Evolutionary conservation across 2,888 invertebrate genomes (phyloP), one percentile per base, ranked within the genome.

Genomic region (Bembecia ichneumoniformis): DNA sequence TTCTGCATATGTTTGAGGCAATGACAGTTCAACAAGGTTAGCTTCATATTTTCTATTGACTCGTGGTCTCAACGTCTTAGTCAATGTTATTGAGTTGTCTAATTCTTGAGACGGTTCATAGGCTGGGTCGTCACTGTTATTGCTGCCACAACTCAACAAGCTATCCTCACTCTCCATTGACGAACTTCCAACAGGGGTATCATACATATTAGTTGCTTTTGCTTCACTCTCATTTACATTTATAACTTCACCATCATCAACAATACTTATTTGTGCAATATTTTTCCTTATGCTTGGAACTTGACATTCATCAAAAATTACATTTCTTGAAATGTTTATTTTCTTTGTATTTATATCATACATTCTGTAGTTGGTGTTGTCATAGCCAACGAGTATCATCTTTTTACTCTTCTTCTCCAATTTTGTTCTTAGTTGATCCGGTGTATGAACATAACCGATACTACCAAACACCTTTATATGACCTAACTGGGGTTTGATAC

Each of bases 301-400:
- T 11, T 53, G 43, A 16, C 53, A 0, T 54, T 66, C 63, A 60
- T 65, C 48, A 52, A 66, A 66, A 0, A 49, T 51, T 0, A 67
- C 59, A 58, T 67, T 53, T 49, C 64, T 52, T 11, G 55, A 54
- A 1, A 63, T 47, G 15, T 5, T 56, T 3, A 63, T 54, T 40
- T 45, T 49, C 16, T 51, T 58, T 17, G 51, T 59, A 1, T 52
- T 48, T 3, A n/a, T 1, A 50, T 61, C 48, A 52, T 51, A 68
- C 57, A 68, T 62, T 49, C 60, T 62, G 28, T 68, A 66, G n/a
- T 66, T 68, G 5, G 52, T 57, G n/a, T 57, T 5, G 59, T 58
- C 57, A 60, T 71, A 70, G 0, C 68, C 66, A 11, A 71, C 56
- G n/a, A 66, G 51, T 7, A 66, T 50, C 52, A 57, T 52, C 34